phyloP scores from a whole-genome alignment of 2,888 invertebrate genomes.

The Rotaria macrura region DNA sequence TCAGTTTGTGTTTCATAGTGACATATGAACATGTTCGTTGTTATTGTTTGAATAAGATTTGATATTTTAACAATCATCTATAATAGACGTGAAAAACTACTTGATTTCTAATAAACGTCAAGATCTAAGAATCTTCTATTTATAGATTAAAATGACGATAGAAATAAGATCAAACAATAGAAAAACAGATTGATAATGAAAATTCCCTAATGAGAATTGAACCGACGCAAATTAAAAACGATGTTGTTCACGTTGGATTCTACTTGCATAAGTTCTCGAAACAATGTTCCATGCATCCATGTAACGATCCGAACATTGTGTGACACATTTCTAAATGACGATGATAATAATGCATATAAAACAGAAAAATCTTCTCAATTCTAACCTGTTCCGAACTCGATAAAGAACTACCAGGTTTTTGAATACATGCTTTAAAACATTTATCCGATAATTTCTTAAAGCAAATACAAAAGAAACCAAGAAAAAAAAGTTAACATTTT shows the following conservation, averaged over 20 bases:
- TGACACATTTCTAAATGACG: constrained; percentile 72
- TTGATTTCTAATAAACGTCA: not conserved
- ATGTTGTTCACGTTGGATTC: constrained; percentile 65
- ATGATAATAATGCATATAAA: constrained; percentile 38
- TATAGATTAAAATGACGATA: not conserved
- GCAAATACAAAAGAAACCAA: constrained; percentile 12
- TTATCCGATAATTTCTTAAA: constrained; percentile 84
- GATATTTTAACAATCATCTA: not conserved
- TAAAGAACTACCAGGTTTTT: constrained; percentile 75
- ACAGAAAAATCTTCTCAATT: not conserved
- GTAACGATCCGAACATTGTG: constrained; percentile 95
- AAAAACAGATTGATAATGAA: not conserved
- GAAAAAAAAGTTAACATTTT: too few species aligned
- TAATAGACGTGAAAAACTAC: not conserved
- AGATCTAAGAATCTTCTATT: not conserved
- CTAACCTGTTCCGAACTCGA: constrained; percentile 71
- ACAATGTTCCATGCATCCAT: constrained; percentile 91
- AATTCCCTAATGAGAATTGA: not conserved
- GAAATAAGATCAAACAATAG: not conserved
- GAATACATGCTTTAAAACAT: constrained; percentile 85
- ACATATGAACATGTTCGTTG: too few species aligned
- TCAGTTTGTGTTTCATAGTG: too few species aligned
- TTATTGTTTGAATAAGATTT: too few species aligned
- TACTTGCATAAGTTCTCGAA: constrained; percentile 71
- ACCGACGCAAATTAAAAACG: not conserved